phyloP scores from a whole-genome alignment of 2,888 invertebrate species.

The Chesias legatella region DNA sequence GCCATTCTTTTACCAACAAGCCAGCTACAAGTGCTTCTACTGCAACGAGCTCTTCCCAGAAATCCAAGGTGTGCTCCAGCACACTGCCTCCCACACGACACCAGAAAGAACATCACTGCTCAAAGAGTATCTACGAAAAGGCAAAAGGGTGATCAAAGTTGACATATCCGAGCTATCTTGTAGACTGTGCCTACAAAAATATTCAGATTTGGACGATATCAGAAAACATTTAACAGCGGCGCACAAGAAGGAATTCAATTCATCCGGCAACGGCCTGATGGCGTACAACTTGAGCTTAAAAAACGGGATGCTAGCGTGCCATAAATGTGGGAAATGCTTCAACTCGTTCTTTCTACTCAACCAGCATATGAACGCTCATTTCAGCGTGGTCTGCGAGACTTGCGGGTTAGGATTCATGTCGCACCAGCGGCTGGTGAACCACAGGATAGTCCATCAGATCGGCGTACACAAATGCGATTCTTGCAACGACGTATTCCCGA shows the following conservation, averaged over 20 bases:
- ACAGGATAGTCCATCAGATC: slow-evolving; percentile 63
- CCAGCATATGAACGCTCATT: slow-evolving; percentile 71
- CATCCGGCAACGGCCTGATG: slow-evolving; percentile 67
- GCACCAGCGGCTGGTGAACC: slow-evolving; percentile 62
- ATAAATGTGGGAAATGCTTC: slow-evolving; percentile 62
- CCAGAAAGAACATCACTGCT: slow-evolving; percentile 56
- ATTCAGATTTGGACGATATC: slow-evolving; percentile 61
- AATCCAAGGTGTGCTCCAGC: slow-evolving; percentile 46
- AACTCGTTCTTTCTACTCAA: slow-evolving; percentile 68
- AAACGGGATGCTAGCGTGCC: slow-evolving; percentile 59
- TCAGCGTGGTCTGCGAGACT: slow-evolving; percentile 68
- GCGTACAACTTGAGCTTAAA: slow-evolving; percentile 57
- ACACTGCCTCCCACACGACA: slow-evolving; percentile 21
- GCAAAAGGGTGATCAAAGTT: slow-evolving; percentile 68
- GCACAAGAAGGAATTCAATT: slow-evolving; percentile 68
- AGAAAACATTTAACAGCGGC: slow-evolving; percentile 49
- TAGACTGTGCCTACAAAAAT: slow-evolving; percentile 60
- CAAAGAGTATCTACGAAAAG: slow-evolving; percentile 63
- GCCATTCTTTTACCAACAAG: slow-evolving; percentile 71
- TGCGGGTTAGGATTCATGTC: slow-evolving; percentile 73
- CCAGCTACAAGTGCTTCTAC: slow-evolving; percentile 72
- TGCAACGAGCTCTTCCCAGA: slow-evolving; percentile 67
- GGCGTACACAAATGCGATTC: slow-evolving; percentile 64
- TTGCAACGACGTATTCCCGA: slow-evolving; percentile 61
- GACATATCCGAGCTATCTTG: slow-evolving; percentile 66